A percentile compares a stretch with the other conserved stretches of the same genome.
Conservation (phyloP, 2,888 invertebrate genomes). For the Lasioglossum pauxillum region DNA sequence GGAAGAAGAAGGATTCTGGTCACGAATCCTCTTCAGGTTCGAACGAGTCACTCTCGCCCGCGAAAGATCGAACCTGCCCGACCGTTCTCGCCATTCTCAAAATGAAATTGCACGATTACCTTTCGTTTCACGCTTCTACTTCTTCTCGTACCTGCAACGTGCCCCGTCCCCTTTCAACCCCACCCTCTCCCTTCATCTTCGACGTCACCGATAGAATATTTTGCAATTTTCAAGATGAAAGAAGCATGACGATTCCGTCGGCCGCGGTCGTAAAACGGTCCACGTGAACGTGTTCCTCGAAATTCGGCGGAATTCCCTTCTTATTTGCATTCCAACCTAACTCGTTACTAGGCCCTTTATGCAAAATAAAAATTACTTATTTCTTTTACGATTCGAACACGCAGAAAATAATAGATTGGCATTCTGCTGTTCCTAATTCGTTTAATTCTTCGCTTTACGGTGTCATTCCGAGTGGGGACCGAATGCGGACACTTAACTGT, state of each 20-base stretch:
- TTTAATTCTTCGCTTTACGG: too few relatives aligned
- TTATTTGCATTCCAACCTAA: background rate
- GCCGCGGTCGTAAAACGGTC: background rate
- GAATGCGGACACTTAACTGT: too few relatives aligned
- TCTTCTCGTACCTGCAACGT: slow-evolving; percentile 13
- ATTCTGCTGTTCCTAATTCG: too few relatives aligned
- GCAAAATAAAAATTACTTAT: too few relatives aligned
- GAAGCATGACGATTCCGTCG: background rate
- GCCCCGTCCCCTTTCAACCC: background rate
- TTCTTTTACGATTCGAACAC: too few relatives aligned
- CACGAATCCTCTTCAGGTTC: slow-evolving; percentile 65
- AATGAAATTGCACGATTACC: slow-evolving; percentile 70
- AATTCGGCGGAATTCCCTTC: background rate
- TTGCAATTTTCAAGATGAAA: background rate
- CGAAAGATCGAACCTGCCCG: slow-evolving; percentile 57
- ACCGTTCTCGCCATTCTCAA: slow-evolving; percentile 56
- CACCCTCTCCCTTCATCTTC: background rate
- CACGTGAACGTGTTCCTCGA: background rate
- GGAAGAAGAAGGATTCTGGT: slow-evolving; percentile 55
- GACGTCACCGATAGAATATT: slow-evolving; percentile 1
- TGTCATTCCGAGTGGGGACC: too few relatives aligned
- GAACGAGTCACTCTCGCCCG: slow-evolving; percentile 58
- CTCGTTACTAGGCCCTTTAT: background rate
- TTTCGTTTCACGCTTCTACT: slow-evolving; percentile 63
- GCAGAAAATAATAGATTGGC: too few relatives aligned